phyloP scores from a whole-genome alignment of 2,888 invertebrate species.

The Flexamia atlantica region DNA sequence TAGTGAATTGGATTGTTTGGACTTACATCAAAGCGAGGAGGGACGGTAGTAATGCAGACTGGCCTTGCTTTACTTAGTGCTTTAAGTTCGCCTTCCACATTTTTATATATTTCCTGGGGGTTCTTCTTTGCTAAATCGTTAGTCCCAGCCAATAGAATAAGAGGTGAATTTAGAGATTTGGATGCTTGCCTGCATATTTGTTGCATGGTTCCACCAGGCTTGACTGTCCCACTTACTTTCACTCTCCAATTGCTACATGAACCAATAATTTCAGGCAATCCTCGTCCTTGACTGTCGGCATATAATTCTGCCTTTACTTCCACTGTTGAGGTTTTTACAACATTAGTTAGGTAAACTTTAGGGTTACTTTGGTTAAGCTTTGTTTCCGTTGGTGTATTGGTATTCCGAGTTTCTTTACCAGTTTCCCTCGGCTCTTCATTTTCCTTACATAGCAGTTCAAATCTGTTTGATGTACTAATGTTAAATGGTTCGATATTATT shows the following conservation, averaged over 20 bases:
- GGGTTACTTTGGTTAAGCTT: too few relatives aligned
- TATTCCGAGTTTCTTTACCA: too few relatives aligned
- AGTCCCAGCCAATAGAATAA: constrained; percentile 22
- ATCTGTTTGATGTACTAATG: too few relatives aligned
- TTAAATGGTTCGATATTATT: too few relatives aligned
- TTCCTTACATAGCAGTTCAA: too few relatives aligned
- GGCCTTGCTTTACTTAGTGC: background rate
- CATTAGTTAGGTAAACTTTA: too few relatives aligned
- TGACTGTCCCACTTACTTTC: background rate
- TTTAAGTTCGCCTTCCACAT: constrained; percentile 12
- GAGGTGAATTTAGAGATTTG: background rate
- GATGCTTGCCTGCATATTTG: background rate
- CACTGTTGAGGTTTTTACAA: background rate
- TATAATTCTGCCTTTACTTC: constrained; percentile 10
- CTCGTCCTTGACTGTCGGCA: constrained; percentile 32
- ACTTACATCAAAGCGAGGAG: background rate
- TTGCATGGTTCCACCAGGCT: background rate
- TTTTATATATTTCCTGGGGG: background rate
- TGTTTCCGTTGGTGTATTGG: too few relatives aligned
- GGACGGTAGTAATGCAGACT: constrained; percentile 3
- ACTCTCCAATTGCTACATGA: constrained; percentile 1
- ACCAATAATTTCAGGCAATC: constrained; percentile 18
- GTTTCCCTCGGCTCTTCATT: too few relatives aligned
- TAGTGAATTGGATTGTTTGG: background rate
- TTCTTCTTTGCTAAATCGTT: background rate